Conservation (phyloP, 2,113 vertebrate genomes). For the Apodemus speciosus region DNA sequence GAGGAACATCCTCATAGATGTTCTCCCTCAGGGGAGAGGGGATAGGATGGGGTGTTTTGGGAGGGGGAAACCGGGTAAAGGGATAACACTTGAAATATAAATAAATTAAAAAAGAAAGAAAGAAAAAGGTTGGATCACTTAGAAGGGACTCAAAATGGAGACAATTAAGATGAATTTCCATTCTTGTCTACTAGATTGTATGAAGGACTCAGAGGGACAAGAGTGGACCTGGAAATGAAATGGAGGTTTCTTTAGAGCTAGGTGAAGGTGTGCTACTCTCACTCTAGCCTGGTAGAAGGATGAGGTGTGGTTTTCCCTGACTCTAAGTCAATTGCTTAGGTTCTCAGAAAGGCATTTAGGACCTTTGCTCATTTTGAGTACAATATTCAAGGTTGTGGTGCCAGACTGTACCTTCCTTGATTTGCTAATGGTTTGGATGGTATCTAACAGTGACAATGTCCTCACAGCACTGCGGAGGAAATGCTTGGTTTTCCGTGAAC, state of each 20-base stretch:
- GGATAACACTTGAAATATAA: too few species aligned
- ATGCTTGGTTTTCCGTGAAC: neutral
- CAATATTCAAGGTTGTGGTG: neutral
- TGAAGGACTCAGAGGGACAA: neutral
- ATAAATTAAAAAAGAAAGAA: neutral
- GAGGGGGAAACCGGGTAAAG: too few species aligned
- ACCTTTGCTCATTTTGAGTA: neutral
- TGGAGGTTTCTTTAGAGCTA: neutral
- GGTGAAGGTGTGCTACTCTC: neutral
- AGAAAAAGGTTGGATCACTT: too few species aligned
- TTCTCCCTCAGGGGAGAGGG: too few species aligned
- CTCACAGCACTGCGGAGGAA: neutral
- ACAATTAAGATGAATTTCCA: neutral
- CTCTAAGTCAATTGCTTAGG: neutral
- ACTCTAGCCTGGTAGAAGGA: neutral
- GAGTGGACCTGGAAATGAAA: neutral
- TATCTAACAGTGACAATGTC: neutral
- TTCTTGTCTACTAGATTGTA: neutral
- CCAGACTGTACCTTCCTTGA: neutral
- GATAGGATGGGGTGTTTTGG: too few species aligned
- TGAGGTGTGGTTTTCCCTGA: neutral
- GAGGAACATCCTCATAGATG: too few species aligned
- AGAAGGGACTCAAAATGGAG: neutral
- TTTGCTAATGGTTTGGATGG: neutral
- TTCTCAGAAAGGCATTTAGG: neutral